phyloP scores from a whole-genome alignment of 1,140 invertebrate genomes.

The Eriosoma lanigerum region DNA sequence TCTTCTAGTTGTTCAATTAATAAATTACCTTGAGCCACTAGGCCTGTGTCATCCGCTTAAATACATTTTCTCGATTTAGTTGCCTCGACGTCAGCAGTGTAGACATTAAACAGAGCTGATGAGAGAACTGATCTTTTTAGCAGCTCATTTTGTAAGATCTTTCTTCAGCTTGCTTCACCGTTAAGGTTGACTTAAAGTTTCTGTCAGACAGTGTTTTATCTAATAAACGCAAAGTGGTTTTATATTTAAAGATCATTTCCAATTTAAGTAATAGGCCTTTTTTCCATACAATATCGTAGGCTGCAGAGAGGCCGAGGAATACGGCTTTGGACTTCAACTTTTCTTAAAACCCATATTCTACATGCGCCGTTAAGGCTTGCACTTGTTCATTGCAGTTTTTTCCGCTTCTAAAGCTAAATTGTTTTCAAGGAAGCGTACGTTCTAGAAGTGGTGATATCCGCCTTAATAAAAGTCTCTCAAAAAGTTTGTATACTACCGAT shows the following conservation, averaged over 20 bases:
- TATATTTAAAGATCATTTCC: too few relatives aligned
- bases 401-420: constrained; percentile 35
- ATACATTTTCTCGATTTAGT: background rate
- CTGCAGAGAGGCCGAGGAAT: too few relatives aligned
- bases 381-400: background rate
- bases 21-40: too few relatives aligned
- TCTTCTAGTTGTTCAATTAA: too few relatives aligned
- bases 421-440: constrained; percentile 34
- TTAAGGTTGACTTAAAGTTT: too few relatives aligned
- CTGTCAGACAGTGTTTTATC: too few relatives aligned
- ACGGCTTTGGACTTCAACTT: too few relatives aligned
- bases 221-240: too few relatives aligned
- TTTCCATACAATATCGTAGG: constrained; percentile 35
- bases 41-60: too few relatives aligned
- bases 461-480: constrained; percentile 22
- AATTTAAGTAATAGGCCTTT: constrained; percentile 17
- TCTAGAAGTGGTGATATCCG: constrained; percentile 18
- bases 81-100: background rate
- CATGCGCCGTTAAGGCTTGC: constrained; percentile 29
- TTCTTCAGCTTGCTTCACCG: too few relatives aligned
- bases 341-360: too few relatives aligned
- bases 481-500: constrained; percentile 21
- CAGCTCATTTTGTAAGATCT: background rate
- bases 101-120: constrained; percentile 4
- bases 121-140: constrained; percentile 34